These are phyloP conservation scores for Drosophila lacteicornis DNA, from an alignment of 1,140 invertebrate species.

Conservation along the genomic window DNA sequence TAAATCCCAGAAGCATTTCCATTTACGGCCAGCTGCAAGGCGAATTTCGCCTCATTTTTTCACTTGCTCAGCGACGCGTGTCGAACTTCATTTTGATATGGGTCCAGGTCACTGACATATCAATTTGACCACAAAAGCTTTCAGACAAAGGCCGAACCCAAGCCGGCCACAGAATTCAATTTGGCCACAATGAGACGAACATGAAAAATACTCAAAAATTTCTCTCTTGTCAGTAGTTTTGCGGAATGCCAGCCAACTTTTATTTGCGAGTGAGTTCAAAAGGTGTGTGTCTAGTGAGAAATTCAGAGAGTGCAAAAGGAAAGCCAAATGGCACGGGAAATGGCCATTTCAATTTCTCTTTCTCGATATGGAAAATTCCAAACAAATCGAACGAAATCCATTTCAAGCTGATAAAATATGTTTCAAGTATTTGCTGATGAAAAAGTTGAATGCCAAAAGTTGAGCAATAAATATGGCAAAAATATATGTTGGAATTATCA, in stretches of 20 bases:
- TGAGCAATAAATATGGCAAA: slow-evolving; percentile 14
- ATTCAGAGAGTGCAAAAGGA: slow-evolving; percentile 36
- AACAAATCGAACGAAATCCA: slow-evolving; percentile 14
- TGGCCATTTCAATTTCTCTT: slow-evolving; percentile 32
- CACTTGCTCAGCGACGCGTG: slow-evolving; percentile 30
- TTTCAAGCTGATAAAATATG: slow-evolving; percentile 45
- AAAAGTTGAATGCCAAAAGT: slow-evolving; percentile 15
- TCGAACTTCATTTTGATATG: slow-evolving; percentile 50
- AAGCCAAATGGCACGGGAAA: slow-evolving; percentile 22
- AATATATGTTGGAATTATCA: neutral
- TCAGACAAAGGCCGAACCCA: slow-evolving; percentile 38
- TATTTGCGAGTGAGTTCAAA: slow-evolving; percentile 39
- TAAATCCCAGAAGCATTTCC: slow-evolving; percentile 36
- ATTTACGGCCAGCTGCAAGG: neutral
- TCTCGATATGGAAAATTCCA: slow-evolving; percentile 38
- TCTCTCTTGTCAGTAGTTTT: slow-evolving; percentile 43
- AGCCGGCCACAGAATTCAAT: slow-evolving; percentile 50
- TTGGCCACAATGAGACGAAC: slow-evolving; percentile 35
- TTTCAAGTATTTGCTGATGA: slow-evolving; percentile 42
- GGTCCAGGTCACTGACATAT: slow-evolving; percentile 55
- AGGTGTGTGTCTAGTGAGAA: slow-evolving; percentile 40
- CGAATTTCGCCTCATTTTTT: slow-evolving; percentile 3
- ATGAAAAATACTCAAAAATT: slow-evolving; percentile 44
- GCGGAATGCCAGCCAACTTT: slow-evolving; percentile 42
- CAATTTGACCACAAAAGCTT: slow-evolving; percentile 59